Percentiles rank a stretch among this genome's conserved stretches.
phyloP scores from a whole-genome alignment of 2,113 vertebrate species.

The Epinephelus moara region DNA sequence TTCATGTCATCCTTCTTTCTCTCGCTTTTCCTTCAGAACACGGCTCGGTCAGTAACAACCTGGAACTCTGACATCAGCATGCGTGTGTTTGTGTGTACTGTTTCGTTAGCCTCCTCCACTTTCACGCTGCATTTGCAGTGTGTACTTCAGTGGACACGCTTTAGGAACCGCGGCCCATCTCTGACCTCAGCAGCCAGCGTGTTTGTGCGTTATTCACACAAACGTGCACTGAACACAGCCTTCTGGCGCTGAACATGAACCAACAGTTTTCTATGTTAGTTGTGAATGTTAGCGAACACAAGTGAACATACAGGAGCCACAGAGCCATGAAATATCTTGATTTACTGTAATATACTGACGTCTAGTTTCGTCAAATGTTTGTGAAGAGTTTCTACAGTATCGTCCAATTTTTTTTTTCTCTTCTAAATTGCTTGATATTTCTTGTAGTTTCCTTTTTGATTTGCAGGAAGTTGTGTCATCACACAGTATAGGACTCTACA shows the following conservation, averaged over 20 bases:
- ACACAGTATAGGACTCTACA: not conserved
- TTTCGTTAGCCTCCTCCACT: constrained; percentile 7
- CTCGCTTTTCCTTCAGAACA: constrained; percentile 47
- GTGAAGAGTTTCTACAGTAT: not conserved
- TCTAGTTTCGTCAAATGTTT: constrained; percentile 1
- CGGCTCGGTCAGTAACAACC: not conserved
- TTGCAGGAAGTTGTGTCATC: constrained; percentile 1
- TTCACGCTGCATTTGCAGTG: constrained; percentile 37
- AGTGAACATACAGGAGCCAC: constrained; percentile 49
- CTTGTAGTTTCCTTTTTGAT: not conserved
- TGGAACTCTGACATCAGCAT: constrained; percentile 18
- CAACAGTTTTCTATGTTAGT: constrained; percentile 52
- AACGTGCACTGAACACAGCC: not conserved
- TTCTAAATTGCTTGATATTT: not conserved
- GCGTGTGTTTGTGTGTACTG: constrained; percentile 20
- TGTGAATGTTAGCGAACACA: constrained; percentile 75
- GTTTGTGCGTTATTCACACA: constrained; percentile 54
- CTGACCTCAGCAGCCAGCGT: constrained; percentile 68
- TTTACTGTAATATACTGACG: constrained; percentile 23
- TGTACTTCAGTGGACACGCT: not conserved
- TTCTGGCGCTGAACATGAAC: constrained; percentile 14
- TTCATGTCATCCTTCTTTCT: constrained; percentile 39
- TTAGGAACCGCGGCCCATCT: constrained; percentile 48
- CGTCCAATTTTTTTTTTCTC: not conserved
- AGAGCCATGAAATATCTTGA: constrained; percentile 2